A percentile compares a stretch with the other conserved stretches of the same genome.
Evolutionary conservation across 2,888 invertebrate genomes (phyloP).

Genomic region (Polyploca ridens): DNA sequence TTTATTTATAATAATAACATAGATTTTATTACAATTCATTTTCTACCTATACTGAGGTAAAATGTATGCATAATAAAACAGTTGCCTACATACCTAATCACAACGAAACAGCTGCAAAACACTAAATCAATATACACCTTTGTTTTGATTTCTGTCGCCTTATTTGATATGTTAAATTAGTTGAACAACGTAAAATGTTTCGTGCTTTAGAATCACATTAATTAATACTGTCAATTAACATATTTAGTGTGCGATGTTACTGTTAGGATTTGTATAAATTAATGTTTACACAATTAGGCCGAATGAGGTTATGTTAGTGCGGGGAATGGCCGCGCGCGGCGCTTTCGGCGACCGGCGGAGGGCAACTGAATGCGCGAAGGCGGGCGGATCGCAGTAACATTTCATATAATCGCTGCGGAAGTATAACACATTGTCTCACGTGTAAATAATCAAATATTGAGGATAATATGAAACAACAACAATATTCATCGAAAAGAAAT

Average conservation of each 20-base stretch:
- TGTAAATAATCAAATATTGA: slow-evolving; percentile 25
- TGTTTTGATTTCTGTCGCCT: slow-evolving; percentile 64
- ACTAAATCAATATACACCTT: slow-evolving; percentile 73
- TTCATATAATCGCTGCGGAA: slow-evolving; percentile 30
- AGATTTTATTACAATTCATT: not conserved
- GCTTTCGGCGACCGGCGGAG: slow-evolving; percentile 66
- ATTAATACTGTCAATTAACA: slow-evolving; percentile 19
- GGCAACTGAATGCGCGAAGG: slow-evolving; percentile 69
- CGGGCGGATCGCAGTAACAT: slow-evolving; percentile 51
- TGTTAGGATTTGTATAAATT: slow-evolving; percentile 21
- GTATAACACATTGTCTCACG: slow-evolving; percentile 35
- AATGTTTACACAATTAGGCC: slow-evolving; percentile 49
- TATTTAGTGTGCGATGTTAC: slow-evolving; percentile 22
- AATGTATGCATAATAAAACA: slow-evolving; percentile 6
- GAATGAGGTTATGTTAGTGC: slow-evolving; percentile 72
- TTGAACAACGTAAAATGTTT: slow-evolving; percentile 28
- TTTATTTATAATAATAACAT: not conserved
- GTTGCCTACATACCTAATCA: slow-evolving; percentile 39
- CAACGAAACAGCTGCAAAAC: slow-evolving; percentile 56
- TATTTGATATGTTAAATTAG: slow-evolving; percentile 46
- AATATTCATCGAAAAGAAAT: not conserved
- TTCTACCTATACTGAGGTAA: not conserved
- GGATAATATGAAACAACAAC: not conserved
- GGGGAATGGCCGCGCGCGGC: slow-evolving; percentile 64
- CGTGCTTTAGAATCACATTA: slow-evolving; percentile 30